Evolutionary conservation across 30 jellyfish, hydroid and myxozoan species (phyloP), one percentile per base, ranked within the genome.

Genomic region (Mastigias papua): DNA sequence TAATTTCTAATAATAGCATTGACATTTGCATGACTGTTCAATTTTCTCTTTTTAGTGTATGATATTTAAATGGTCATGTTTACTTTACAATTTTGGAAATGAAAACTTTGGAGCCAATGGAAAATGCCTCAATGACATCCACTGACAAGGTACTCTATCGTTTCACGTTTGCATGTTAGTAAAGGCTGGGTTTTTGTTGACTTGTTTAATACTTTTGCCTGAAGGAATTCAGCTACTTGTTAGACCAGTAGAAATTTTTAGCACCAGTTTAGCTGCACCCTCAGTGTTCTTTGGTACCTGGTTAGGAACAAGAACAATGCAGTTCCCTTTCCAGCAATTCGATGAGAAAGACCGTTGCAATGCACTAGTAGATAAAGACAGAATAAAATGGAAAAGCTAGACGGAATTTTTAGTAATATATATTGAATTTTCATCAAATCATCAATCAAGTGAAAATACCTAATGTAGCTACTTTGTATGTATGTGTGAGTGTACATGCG

Each of bases 21-120:
- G n/a, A n/a, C n/a, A n/a, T n/a, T n/a, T n/a, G n/a, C n/a, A n/a
- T n/a, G n/a, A n/a, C n/a, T n/a, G n/a, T n/a, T n/a, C n/a, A n/a
- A n/a, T n/a, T n/a, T n/a, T n/a, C n/a, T n/a, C n/a, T n/a, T 46
- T 46, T 46, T 46, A 46, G 60, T 46, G 16, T 46, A 46, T 16
- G 16, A 8, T 46, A 16, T 73, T 42, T 26, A 48, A 22, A 15
- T 69, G 7, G 80, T 49, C 63, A 84, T 73, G 87, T 61, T 34
- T 23, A 6, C 48, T 20, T 29, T 21, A 50, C 54, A 50, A 26
- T 32, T 31, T 34, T 34, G 87, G 82, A n/a, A 57, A 84, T 84
- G 93, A 84, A 84, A 81, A 79, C 73, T 22, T 54, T 81, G 34
- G 93, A 84, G 79, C 48, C 93, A 54, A 84, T 84, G 93, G 87